Conservation (phyloP, 2,797 vertebrate species). For the Enteromius paludinosus region DNA sequence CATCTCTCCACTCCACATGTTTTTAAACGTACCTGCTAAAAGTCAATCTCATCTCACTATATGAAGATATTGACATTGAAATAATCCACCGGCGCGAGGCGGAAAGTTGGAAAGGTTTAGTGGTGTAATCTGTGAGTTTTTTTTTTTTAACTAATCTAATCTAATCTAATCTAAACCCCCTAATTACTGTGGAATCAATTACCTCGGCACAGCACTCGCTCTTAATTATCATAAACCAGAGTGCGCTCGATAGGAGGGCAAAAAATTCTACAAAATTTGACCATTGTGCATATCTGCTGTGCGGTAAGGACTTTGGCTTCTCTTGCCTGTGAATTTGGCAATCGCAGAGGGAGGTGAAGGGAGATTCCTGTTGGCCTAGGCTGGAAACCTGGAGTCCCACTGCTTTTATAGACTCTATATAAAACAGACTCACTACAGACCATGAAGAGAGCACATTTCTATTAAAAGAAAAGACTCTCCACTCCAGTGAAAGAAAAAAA, state of each 20-base stretch:
- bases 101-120: conserved; percentile 7
- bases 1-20: conserved; percentile 66
- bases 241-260: not conserved
- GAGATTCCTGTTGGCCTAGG: conserved; percentile 25
- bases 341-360: not conserved
- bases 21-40: conserved; percentile 57
- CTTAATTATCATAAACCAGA: conserved; percentile 42
- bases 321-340: conserved; percentile 29
- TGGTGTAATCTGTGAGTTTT: conserved; percentile 23
- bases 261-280: conserved; percentile 28
- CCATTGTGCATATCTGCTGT: conserved; percentile 18
- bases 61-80: conserved; percentile 56
- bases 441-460: conserved; percentile 35
- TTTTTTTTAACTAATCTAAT: conserved; percentile 47
- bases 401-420: conserved; percentile 51
- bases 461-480: conserved; percentile 35
- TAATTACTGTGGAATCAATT: conserved; percentile 57
- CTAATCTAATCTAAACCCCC: conserved; percentile 47
- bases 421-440: conserved; percentile 52
- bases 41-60: conserved; percentile 60
- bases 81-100: conserved; percentile 3
- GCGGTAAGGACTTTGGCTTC: conserved; percentile 17
- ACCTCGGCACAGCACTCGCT: conserved; percentile 37
- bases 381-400: conserved; percentile 28
- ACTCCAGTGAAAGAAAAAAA: not conserved